These are phyloP conservation scores for Zoanthus sociatus DNA, from an alignment of 92 coral and sea anemone genomes.

Conservation along the genomic window DNA sequence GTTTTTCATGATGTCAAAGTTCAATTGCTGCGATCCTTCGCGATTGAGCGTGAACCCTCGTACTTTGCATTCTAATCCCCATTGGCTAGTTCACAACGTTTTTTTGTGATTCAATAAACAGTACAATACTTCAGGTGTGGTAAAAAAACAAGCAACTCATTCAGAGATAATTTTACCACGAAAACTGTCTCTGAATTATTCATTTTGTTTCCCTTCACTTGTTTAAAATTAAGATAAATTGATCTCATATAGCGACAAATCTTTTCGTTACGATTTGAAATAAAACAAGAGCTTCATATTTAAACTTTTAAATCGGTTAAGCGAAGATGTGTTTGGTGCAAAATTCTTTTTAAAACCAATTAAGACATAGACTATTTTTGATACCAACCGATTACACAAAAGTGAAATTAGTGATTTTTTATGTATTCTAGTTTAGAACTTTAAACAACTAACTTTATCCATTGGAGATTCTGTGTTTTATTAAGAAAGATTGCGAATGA, in stretches of 20 bases:
- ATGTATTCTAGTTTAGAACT: not conserved
- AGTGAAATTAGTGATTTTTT: not conserved
- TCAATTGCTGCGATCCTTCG: too few relatives aligned
- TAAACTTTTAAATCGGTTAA: not conserved
- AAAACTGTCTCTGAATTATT: not conserved
- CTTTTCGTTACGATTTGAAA: not conserved
- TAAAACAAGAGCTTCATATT: not conserved
- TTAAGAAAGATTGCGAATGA: not conserved
- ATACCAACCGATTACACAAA: not conserved
- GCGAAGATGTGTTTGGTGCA: too few relatives aligned
- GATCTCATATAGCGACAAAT: not conserved
- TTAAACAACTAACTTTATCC: not conserved
- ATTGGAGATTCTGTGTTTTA: not conserved
- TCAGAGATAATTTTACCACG: not conserved
- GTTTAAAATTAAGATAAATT: not conserved
- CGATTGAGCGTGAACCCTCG: too few relatives aligned
- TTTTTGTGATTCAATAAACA: not conserved
- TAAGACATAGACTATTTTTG: not conserved
- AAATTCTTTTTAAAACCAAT: too few relatives aligned
- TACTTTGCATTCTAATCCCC: too few relatives aligned
- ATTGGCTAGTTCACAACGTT: not conserved
- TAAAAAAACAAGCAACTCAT: not conserved
- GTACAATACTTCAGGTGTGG: not conserved
- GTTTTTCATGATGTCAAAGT: too few relatives aligned
- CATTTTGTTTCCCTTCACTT: not conserved